These are phyloP conservation scores for Aporrectodea caliginosa DNA, from an alignment of 1,140 invertebrate genomes.

Conservation along the genomic window DNA sequence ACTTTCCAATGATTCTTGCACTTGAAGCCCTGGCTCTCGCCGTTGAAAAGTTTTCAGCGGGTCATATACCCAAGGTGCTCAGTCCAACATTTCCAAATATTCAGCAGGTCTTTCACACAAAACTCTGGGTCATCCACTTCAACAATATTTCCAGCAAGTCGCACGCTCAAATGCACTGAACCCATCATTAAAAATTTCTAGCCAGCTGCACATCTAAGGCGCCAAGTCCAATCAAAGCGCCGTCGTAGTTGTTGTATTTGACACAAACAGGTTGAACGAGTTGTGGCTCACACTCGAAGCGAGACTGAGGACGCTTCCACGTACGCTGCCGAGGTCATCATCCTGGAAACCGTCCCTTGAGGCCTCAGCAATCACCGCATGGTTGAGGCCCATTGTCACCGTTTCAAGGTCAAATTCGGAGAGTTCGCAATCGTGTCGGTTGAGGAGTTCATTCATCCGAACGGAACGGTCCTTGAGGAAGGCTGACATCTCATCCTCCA, in stretches of 20 bases:
- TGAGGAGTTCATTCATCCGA: constrained; percentile 78
- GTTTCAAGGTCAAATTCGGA: constrained; percentile 93
- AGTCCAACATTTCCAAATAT: no score
- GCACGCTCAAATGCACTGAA: no score
- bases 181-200: no score
- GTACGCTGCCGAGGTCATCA: constrained; percentile 65
- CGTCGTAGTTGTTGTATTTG: neutral
- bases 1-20: no score
- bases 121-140: no score
- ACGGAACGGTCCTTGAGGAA: constrained; percentile 85
- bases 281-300: constrained; percentile 84
- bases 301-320: constrained; percentile 88
- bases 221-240: neutral
- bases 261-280: constrained; percentile 40
- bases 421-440: constrained; percentile 81
- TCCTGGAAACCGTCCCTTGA: constrained; percentile 79
- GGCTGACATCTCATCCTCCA: constrained; percentile 84
- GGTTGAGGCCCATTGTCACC: constrained; percentile 79
- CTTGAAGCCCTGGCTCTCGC: no score
- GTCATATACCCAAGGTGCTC: no score
- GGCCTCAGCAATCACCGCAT: constrained; percentile 81
- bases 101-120: no score
- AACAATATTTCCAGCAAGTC: no score
- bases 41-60: no score
- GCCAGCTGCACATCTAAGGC: no score